Base-by-base conservation (phyloP, 2,888 invertebrate species). In the Parochlus steinenii region DNA sequence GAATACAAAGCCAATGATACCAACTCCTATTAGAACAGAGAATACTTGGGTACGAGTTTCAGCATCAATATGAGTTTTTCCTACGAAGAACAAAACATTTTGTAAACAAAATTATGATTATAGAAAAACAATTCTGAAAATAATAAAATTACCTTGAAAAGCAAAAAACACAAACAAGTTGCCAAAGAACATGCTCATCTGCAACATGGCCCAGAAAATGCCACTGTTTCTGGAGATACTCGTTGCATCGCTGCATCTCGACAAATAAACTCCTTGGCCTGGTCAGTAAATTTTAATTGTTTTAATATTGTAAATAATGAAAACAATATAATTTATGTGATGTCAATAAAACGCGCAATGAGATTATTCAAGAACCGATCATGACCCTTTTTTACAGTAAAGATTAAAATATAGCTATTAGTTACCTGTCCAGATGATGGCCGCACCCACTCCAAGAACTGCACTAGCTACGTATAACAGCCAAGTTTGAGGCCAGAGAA, bases 371-470 rank as follows among this genome's bases (percentile, higher is more conserved):
- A 23, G 10, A 10, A 23, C 10, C 23, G 10, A 10, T 10, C 23
- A n/a, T n/a, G 23, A 10, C 10, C n/a, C 10, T 10, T 10, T n/a
- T n/a, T 23, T 23, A 10, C 10, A 23, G 23, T 10, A 10, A n/a
- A 10, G 23, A 10, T 23, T 23, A 23, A n/a, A 10, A 23, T 10
- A 23, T 10, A n/a, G n/a, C 10, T 27, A 6, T n/a, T n/a, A n/a
- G n/a, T n/a, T n/a, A n/a, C n/a, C n/a, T 0, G 93, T 93, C 95
- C 97, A 97, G 42, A 93, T 80, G 29, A 90, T 65, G 3, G 93
- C 90, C 1, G 95, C 93, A 30, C 92, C 93, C 3, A 83, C 64
- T 31, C 95, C 95, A 26, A 95, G 70, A 22, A 92, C 48, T 6
- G 71, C 81, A 45, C 93, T 93, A 22, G 79, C 80, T 31, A 69